Evolutionary conservation across 1,140 invertebrate species (phyloP).

Genomic region (Ridgeia piscesae): DNA sequence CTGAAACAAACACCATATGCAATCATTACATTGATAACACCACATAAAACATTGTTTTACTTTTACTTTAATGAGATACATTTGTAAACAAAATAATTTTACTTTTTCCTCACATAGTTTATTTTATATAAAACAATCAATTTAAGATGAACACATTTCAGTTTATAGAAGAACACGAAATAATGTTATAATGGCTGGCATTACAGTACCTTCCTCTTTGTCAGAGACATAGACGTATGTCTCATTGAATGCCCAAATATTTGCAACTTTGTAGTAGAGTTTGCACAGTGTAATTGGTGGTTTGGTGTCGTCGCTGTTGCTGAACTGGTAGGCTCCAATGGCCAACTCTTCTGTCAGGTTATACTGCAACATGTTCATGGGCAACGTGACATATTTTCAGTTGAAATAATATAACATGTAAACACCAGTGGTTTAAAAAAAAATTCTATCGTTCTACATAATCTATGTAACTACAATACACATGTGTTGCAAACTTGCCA

Average conservation of each 20-base stretch:
- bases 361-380: constrained; percentile 64
- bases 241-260: constrained; percentile 84
- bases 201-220: constrained; percentile 63
- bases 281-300: constrained; percentile 73
- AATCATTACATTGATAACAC: neutral
- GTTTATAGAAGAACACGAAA: too few relatives aligned
- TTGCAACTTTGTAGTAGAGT: constrained; percentile 78
- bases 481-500: neutral
- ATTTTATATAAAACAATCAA: too few relatives aligned
- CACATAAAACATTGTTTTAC: too few relatives aligned
- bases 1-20: neutral
- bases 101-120: too few relatives aligned
- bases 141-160: too few relatives aligned
- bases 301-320: constrained; percentile 67
- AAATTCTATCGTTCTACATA: neutral
- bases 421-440: too few relatives aligned
- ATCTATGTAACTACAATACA: neutral
- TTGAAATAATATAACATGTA: too few relatives aligned
- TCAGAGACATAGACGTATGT: constrained; percentile 87
- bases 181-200: too few relatives aligned
- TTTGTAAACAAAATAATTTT: too few relatives aligned
- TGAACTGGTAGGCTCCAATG: constrained; percentile 87
- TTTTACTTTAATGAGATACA: too few relatives aligned
- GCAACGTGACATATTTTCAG: neutral
- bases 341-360: constrained; percentile 73